phyloP scores from a whole-genome alignment of 1,140 invertebrate species.

The Drosophila auraria region DNA sequence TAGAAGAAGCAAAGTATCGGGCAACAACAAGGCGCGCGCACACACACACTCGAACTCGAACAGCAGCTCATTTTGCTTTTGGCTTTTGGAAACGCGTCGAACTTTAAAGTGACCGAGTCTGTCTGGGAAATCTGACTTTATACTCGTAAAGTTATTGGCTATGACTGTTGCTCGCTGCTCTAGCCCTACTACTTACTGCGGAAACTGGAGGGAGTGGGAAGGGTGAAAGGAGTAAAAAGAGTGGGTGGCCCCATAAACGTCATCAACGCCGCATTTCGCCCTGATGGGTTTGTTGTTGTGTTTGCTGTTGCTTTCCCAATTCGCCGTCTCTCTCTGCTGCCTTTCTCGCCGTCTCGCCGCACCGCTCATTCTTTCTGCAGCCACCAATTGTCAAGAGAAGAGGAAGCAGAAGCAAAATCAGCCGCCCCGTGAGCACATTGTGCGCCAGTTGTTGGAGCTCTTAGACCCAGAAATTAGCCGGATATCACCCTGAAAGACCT shows the following conservation, averaged over 20 bases:
- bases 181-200: not conserved
- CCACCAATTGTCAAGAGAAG: conserved; percentile 72
- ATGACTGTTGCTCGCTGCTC: conserved; percentile 12
- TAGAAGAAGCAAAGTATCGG: conserved; percentile 58
- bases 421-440: conserved; percentile 68
- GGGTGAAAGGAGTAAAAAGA: conserved; percentile 3
- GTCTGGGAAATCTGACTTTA: conserved; percentile 9
- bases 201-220: conserved; percentile 5
- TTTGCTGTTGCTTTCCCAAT: conserved; percentile 61
- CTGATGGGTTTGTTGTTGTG: conserved; percentile 56
- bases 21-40: conserved; percentile 67
- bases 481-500: conserved; percentile 31
- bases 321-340: conserved; percentile 34
- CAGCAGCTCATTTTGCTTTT: conserved; percentile 59
- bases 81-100: conserved; percentile 33
- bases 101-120: conserved; percentile 22
- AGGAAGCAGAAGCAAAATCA: conserved; percentile 43
- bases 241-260: conserved; percentile 45
- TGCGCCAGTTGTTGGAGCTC: conserved; percentile 49
- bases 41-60: conserved; percentile 33
- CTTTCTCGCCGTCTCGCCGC: conserved; percentile 42
- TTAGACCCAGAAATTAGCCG: conserved; percentile 32
- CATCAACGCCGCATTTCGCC: conserved; percentile 60
- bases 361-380: conserved; percentile 68
- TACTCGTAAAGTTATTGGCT: conserved; percentile 2